Conservation (phyloP, 2,797 vertebrate genomes). For the Peromyscus melanophrys region DNA sequence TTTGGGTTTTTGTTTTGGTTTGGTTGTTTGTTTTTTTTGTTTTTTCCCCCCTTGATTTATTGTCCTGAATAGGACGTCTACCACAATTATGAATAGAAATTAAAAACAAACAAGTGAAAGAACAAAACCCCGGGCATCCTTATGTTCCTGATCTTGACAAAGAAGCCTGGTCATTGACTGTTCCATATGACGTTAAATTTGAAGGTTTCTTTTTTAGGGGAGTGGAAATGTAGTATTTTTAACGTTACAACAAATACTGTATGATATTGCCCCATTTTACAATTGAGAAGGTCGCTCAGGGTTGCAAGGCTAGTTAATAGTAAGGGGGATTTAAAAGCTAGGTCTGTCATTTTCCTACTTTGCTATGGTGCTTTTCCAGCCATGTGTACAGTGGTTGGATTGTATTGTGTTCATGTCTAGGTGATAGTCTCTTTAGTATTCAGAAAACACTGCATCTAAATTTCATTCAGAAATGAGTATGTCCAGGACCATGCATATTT, state of each 20-base stretch:
- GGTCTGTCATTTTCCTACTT: background rate
- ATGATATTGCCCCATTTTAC: background rate
- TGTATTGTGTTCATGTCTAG: background rate
- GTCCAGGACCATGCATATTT: background rate
- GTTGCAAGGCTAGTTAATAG: background rate
- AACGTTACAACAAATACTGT: background rate
- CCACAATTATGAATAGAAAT: background rate
- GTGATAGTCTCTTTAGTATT: background rate
- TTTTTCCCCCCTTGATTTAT: background rate
- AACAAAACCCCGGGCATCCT: background rate
- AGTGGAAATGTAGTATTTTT: background rate
- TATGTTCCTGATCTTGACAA: constrained; percentile 16
- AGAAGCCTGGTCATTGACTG: background rate
- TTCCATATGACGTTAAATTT: background rate
- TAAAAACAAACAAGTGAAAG: background rate
- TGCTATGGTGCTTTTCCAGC: background rate
- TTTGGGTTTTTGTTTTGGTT: background rate
- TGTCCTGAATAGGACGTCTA: background rate
- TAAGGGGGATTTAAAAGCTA: background rate
- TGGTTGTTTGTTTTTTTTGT: background rate
- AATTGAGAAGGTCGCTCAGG: background rate
- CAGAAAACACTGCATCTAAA: background rate
- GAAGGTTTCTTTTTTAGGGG: background rate
- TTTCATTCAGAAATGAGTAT: background rate
- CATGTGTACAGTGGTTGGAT: background rate